Percentiles rank a stretch among this genome's conserved stretches.
Evolutionary conservation across 2,797 vertebrate species (phyloP).

Genomic region (Sparus aurata): DNA sequence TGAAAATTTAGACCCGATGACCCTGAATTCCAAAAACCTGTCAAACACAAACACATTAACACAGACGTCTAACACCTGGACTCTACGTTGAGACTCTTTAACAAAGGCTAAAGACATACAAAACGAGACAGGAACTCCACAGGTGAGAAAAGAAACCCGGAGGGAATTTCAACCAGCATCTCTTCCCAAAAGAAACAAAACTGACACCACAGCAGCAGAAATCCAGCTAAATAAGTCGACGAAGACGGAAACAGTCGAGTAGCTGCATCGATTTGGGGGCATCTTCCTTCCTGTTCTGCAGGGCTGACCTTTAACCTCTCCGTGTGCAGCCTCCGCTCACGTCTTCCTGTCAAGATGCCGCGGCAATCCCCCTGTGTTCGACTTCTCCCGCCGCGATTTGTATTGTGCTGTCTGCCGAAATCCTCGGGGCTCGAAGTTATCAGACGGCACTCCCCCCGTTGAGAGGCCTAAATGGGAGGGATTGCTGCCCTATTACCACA

Average conservation of each 20-base stretch:
- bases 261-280: not conserved
- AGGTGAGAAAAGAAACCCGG: conserved; percentile 41
- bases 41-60: conserved; percentile 16
- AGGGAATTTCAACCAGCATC: conserved; percentile 34
- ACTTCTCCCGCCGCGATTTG: conserved; percentile 17
- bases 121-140: conserved; percentile 40
- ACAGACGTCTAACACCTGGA: not conserved
- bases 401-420: conserved; percentile 38
- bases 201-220: conserved; percentile 23
- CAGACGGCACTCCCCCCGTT: conserved; percentile 23
- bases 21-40: not conserved
- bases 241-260: not conserved
- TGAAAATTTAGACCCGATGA: conserved; percentile 35
- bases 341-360: conserved; percentile 22
- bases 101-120: conserved; percentile 34
- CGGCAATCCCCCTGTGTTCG: not conserved
- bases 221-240: not conserved
- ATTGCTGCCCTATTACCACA: conserved; percentile 33
- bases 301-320: conserved; percentile 28
- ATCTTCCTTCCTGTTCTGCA: not conserved
- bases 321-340: conserved; percentile 3
- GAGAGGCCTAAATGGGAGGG: conserved; percentile 42
- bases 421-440: conserved; percentile 36
- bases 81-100: conserved; percentile 27
- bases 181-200: conserved; percentile 14